Evolutionary conservation across 23 tunicate genomes (phyloP).

Genomic region (Trididemnum clinides): DNA sequence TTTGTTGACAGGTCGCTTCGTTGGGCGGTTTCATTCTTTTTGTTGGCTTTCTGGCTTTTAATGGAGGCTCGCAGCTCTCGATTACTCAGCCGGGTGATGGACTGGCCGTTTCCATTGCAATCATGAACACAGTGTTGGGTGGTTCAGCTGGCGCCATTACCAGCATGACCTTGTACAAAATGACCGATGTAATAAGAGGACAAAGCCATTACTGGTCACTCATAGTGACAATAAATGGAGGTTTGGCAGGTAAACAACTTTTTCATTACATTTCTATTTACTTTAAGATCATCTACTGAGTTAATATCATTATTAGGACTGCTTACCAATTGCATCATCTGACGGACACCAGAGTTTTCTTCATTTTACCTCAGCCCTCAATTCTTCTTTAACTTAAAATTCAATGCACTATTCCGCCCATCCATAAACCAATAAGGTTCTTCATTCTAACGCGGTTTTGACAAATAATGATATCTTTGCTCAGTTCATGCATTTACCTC

Average conservation of each 20-base stretch:
- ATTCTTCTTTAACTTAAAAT: too few species aligned
- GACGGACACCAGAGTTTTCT: too few species aligned
- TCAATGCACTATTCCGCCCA: too few species aligned
- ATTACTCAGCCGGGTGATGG: constrained; percentile 66
- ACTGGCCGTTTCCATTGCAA: constrained; percentile 54
- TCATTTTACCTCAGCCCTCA: too few species aligned
- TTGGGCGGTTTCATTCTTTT: constrained; percentile 85
- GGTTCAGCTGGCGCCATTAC: constrained; percentile 67
- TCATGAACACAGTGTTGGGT: constrained; percentile 75
- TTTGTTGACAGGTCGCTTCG: constrained; percentile 58
- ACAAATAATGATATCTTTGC: too few species aligned
- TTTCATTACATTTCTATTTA: too few species aligned
- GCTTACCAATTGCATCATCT: too few species aligned
- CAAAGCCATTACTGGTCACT: constrained; percentile 85
- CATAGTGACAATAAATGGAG: constrained; percentile 77
- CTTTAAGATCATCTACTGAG: too few species aligned
- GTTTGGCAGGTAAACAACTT: constrained; percentile 58
- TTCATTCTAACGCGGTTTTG: too few species aligned
- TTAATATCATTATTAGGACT: too few species aligned
- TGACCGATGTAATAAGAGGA: constrained; percentile 50
- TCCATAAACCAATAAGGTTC: too few species aligned
- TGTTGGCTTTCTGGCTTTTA: constrained; percentile 90
- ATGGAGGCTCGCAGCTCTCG: constrained; percentile 87
- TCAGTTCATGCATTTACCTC: too few species aligned
- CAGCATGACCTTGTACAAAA: constrained; percentile 56